Evolutionary conservation across 1,140 invertebrate species (phyloP).

Genomic region (Colletes gigas): DNA sequence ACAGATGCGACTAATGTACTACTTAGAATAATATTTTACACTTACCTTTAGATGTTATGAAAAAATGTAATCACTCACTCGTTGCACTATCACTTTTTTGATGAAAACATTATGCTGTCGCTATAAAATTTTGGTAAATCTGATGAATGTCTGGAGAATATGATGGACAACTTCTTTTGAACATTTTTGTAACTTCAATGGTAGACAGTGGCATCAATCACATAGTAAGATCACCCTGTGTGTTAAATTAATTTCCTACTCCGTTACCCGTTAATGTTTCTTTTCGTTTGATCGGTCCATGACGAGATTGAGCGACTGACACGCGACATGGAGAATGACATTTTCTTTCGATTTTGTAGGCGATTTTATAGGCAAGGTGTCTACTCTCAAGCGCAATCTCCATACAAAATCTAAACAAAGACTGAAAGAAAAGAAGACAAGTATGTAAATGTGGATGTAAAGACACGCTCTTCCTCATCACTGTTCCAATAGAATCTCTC

Average conservation of each 20-base stretch:
- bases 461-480: slow-evolving; percentile 58
- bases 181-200: too few species aligned
- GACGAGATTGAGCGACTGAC: neutral
- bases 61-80: too few species aligned
- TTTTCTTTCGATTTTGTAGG: slow-evolving; percentile 75
- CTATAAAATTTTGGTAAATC: too few species aligned
- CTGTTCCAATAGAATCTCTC: slow-evolving; percentile 35
- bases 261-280: neutral
- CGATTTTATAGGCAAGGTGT: slow-evolving; percentile 76
- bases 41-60: too few species aligned
- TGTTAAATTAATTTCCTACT: neutral
- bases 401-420: slow-evolving; percentile 76
- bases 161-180: too few species aligned
- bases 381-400: slow-evolving; percentile 75
- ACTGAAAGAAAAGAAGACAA: slow-evolving; percentile 75
- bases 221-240: neutral
- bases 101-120: too few species aligned
- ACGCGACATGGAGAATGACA: slow-evolving; percentile 36
- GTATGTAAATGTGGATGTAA: slow-evolving; percentile 72
- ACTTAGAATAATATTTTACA: too few species aligned
- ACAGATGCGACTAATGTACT: neutral
- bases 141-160: too few species aligned
- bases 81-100: too few species aligned
- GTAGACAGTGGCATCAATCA: neutral
- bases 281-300: neutral